Conservation (phyloP, 2,888 invertebrate genomes). For the Incurvaria masculella region DNA sequence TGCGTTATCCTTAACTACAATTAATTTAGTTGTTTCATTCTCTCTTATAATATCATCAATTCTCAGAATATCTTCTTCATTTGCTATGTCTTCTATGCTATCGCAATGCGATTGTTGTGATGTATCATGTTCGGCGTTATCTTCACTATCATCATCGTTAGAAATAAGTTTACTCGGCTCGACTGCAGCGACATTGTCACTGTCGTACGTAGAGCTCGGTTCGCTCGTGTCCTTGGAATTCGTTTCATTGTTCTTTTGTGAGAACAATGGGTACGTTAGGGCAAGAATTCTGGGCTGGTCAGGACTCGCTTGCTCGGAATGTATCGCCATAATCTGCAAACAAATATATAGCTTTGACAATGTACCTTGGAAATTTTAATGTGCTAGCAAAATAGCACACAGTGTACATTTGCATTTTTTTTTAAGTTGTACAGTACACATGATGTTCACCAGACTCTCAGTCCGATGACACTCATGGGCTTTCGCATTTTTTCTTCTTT, state of each 20-base stretch:
- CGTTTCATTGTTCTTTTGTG: slow-evolving; percentile 22
- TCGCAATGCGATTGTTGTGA: too few species aligned
- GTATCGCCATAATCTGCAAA: slow-evolving; percentile 37
- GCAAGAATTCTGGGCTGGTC: slow-evolving; percentile 70
- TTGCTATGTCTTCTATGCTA: too few species aligned
- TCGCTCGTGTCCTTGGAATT: slow-evolving; percentile 5
- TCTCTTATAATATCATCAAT: neutral
- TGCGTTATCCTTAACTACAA: neutral
- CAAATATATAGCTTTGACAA: too few species aligned
- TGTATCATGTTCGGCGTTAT: too few species aligned
- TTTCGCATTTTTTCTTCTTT: too few species aligned
- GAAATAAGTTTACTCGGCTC: neutral
- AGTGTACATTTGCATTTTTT: too few species aligned
- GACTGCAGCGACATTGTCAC: neutral
- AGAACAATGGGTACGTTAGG: slow-evolving; percentile 74
- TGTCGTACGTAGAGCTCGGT: neutral
- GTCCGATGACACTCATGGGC: too few species aligned
- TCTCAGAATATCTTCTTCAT: neutral
- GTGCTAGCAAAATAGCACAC: too few species aligned
- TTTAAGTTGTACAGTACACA: too few species aligned
- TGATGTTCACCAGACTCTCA: too few species aligned
- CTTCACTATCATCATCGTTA: neutral
- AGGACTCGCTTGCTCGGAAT: slow-evolving; percentile 27
- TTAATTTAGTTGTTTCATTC: neutral
- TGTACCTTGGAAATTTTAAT: too few species aligned